These are phyloP conservation scores for Sarcoramphus papa DNA, from an alignment of 2,797 vertebrate genomes.

Conservation along the genomic window DNA sequence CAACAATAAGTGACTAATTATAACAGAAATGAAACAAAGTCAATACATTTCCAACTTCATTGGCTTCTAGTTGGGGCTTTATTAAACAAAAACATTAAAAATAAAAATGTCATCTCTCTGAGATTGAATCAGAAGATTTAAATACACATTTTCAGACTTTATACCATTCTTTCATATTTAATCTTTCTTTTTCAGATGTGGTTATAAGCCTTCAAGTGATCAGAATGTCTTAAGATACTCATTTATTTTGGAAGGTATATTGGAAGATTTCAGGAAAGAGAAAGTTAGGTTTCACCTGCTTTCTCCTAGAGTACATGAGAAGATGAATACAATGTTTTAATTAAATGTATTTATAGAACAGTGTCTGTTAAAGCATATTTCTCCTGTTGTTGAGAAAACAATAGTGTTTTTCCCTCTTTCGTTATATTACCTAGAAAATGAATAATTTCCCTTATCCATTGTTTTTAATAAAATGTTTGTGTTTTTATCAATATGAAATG, in stretches of 20 bases:
- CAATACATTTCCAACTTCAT: not conserved
- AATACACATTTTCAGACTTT: slow-evolving; percentile 25
- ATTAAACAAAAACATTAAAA: not conserved
- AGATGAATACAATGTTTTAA: not conserved
- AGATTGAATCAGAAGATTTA: slow-evolving; percentile 29
- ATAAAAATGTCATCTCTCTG: not conserved
- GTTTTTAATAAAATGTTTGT: slow-evolving; percentile 1
- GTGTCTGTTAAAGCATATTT: not conserved
- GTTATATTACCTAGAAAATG: not conserved
- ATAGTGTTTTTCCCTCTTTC: not conserved
- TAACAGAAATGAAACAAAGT: not conserved
- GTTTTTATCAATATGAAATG: not conserved
- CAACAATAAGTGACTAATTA: not conserved
- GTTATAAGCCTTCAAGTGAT: not conserved
- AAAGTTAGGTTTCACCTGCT: not conserved
- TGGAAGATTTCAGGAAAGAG: not conserved
- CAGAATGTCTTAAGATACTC: not conserved
- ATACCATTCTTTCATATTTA: not conserved
- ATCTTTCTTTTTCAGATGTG: not conserved
- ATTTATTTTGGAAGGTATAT: not conserved
- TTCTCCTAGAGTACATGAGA: not conserved
- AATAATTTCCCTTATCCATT: slow-evolving; percentile 25
- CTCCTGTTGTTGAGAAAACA: not conserved
- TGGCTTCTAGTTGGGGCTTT: not conserved
- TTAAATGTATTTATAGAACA: not conserved